phyloP scores from a whole-genome alignment of 2,113 vertebrate species.

The Anguilla japonica region DNA sequence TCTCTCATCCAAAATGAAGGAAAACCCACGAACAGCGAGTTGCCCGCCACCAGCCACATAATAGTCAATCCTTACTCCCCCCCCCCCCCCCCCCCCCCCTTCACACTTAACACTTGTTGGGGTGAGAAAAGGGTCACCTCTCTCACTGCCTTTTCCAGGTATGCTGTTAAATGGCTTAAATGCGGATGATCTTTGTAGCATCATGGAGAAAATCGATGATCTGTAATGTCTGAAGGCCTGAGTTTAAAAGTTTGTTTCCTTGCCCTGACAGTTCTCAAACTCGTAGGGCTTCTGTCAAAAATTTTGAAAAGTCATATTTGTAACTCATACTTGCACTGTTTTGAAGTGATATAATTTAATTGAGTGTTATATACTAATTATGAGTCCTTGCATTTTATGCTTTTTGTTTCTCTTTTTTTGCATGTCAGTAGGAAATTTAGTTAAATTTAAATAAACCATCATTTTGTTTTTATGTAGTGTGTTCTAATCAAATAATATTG shows the following conservation, averaged over 20 bases:
- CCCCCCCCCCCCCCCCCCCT: neutral
- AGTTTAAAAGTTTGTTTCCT: neutral
- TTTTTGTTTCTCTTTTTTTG: no score
- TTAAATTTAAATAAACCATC: no score
- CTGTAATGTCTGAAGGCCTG: slow-evolving; percentile 4
- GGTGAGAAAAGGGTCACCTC: slow-evolving; percentile 11
- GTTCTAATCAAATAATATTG: no score
- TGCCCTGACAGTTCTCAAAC: neutral
- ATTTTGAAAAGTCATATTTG: neutral
- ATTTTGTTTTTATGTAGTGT: no score
- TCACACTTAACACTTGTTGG: slow-evolving; percentile 12
- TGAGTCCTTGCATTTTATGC: no score
- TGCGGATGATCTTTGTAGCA: neutral
- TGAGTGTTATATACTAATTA: neutral
- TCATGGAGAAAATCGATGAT: neutral
- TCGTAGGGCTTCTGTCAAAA: neutral
- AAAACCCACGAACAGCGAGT: slow-evolving; percentile 11
- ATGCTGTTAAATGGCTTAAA: neutral
- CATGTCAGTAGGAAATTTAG: no score
- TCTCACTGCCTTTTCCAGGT: no score
- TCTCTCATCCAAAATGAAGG: slow-evolving; percentile 46
- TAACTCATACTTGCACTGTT: neutral
- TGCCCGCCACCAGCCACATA: slow-evolving; percentile 1
- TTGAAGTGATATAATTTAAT: neutral
- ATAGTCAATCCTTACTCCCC: neutral